Base-by-base conservation (phyloP, 2,113 vertebrate species). In the Craseonycteris thonglongyai region DNA sequence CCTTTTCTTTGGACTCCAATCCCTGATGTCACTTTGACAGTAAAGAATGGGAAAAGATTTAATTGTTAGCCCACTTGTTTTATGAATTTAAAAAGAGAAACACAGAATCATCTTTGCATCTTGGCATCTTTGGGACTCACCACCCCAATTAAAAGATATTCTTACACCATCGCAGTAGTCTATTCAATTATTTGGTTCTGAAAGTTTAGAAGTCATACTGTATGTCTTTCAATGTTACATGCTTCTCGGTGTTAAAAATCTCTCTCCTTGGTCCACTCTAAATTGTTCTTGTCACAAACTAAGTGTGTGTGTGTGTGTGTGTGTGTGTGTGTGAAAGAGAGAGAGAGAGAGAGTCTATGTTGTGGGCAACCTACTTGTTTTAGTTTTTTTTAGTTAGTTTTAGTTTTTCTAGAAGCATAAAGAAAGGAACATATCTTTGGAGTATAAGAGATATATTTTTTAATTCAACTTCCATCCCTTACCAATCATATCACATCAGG, bases 41-140 rank as follows among this genome's bases (percentile, higher is more conserved):
- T 42, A 80, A 88, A 88, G 21, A 38, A 26, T 89, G 40, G 61
- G 40, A 72, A 66, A 51, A 5, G 6, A 47, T 28, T 24, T 26
- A 19, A 10, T 19, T 47, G 21, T 2, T n/a, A 33, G 19, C 11
- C n/a, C 19, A 3, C 0, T 2, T 11, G 49, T 38, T 61, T 33
- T 61, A 21, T 13, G 38, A 78, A 75, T 45, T 89, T 51, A 76
- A 35, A 18, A 66, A 61, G 4, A 66, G 30, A 92, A 89, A 56
- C 19, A 59, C 1, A 54, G 14, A 66, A 24, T 38, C 24, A 72
- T 24, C 38, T 83, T 78, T 42, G 35, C 15, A 59, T 61, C 26
- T 80, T 58, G 40, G 38, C 11, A 16, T 59, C 56, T 80, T 61
- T 61, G 78, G 16, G 24, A 7, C 18, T 59, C 28, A 58, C 0